Conservation (phyloP, 2,797 vertebrate genomes). For the Lacerta bilineata region DNA sequence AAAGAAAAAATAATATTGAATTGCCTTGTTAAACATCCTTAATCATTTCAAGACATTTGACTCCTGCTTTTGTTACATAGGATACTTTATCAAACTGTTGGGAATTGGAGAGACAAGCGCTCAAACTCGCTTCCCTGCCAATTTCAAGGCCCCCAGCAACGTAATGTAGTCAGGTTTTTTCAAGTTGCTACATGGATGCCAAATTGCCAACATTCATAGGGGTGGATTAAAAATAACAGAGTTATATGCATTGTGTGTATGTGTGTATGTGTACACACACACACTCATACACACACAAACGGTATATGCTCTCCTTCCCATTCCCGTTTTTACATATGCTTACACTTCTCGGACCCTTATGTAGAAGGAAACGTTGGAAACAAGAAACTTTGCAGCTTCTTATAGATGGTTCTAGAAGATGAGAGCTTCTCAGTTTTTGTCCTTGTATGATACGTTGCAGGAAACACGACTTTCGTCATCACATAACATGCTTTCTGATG, state of each 20-base stretch:
- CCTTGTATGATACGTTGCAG: slow-evolving; percentile 57
- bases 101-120: slow-evolving; percentile 57
- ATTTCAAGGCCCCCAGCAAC: slow-evolving; percentile 47
- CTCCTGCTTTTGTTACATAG: slow-evolving; percentile 65
- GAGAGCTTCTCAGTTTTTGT: background rate
- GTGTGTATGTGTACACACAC: background rate
- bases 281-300: background rate
- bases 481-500: slow-evolving; percentile 31
- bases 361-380: slow-evolving; percentile 55
- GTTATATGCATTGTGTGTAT: slow-evolving; percentile 35
- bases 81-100: slow-evolving; percentile 44
- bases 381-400: slow-evolving; percentile 57
- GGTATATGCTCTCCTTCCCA: slow-evolving; percentile 42
- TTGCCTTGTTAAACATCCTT: slow-evolving; percentile 72
- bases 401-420: slow-evolving; percentile 48
- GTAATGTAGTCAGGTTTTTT: slow-evolving; percentile 54
- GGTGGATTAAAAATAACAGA: slow-evolving; percentile 51
- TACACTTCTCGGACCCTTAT: slow-evolving; percentile 50
- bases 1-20: slow-evolving; percentile 29
- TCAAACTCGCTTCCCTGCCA: slow-evolving; percentile 30
- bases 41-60: slow-evolving; percentile 64
- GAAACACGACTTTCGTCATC: slow-evolving; percentile 64
- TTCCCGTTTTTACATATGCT: slow-evolving; percentile 58
- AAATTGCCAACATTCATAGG: slow-evolving; percentile 60
- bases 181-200: slow-evolving; percentile 61